Conservation (phyloP, 30 jellyfish, hydroid and myxozoan genomes). For the Pelagia noctiluca region DNA sequence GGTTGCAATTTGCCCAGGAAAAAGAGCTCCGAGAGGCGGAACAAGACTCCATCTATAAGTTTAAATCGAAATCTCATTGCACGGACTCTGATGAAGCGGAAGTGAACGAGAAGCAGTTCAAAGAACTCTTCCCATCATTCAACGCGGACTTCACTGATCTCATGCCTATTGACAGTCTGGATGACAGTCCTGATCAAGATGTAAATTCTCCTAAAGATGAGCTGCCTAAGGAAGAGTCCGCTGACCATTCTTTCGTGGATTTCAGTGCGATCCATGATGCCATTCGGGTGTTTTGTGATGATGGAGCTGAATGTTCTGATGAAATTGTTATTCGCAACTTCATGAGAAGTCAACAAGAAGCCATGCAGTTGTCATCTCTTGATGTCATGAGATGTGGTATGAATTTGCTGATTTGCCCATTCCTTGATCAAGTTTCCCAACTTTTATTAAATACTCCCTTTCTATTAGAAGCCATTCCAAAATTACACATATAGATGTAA, state of each 20-base stretch:
- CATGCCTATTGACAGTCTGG: slow-evolving; percentile 63
- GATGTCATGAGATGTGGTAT: slow-evolving; percentile 26
- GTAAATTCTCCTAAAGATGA: background rate
- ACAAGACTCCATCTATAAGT: slow-evolving; percentile 67
- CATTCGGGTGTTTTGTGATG: background rate
- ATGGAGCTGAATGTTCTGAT: slow-evolving; percentile 8
- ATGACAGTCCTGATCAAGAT: slow-evolving; percentile 37
- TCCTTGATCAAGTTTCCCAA: background rate
- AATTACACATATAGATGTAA: no score
- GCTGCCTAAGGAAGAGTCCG: background rate
- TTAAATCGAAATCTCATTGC: slow-evolving; percentile 70
- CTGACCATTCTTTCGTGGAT: slow-evolving; percentile 18
- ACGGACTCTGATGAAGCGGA: slow-evolving; percentile 71
- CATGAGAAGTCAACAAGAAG: slow-evolving; percentile 31
- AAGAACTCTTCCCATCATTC: slow-evolving; percentile 74
- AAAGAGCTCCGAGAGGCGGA: slow-evolving; percentile 57
- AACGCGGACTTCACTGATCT: slow-evolving; percentile 66
- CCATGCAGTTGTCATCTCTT: slow-evolving; percentile 20
- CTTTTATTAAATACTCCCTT: no score
- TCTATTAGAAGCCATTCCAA: no score
- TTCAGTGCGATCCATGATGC: slow-evolving; percentile 15
- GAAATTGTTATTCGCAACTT: background rate
- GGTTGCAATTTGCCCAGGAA: slow-evolving; percentile 45
- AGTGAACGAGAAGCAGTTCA: slow-evolving; percentile 30
- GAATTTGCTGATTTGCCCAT: background rate